phyloP scores from a whole-genome alignment of 2,797 vertebrate species.

The Spinibarbus caldwelli region DNA sequence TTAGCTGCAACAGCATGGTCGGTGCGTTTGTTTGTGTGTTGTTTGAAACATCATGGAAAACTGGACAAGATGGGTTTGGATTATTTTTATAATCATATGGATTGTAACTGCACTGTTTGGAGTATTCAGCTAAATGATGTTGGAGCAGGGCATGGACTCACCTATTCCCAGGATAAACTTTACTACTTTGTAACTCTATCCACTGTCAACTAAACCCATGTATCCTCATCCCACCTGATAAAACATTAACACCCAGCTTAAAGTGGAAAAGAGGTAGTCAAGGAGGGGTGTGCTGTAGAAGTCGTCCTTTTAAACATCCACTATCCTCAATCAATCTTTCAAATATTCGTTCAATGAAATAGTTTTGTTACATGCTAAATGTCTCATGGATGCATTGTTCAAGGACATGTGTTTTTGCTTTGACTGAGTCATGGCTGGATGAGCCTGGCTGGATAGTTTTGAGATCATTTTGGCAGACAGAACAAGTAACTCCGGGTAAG shows the following conservation, averaged over 20 bases:
- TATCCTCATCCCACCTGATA: background rate
- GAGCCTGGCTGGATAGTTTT: no score
- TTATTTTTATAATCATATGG: background rate
- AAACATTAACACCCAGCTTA: background rate
- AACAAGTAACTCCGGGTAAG: background rate
- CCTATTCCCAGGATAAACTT: background rate
- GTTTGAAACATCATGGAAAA: background rate
- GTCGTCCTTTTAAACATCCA: background rate
- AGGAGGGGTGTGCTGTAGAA: background rate
- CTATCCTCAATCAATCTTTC: background rate
- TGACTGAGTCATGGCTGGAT: no score
- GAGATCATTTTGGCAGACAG: background rate
- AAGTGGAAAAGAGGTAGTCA: background rate
- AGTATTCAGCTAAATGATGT: background rate
- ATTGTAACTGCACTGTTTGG: background rate
- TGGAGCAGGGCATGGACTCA: background rate
- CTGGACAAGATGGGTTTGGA: background rate
- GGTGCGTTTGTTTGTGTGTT: no score
- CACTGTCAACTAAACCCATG: background rate
- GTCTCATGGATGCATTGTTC: background rate
- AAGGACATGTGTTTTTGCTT: no score
- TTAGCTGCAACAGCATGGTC: no score
- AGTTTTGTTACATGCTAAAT: background rate
- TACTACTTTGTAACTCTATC: background rate
- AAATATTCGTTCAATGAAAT: background rate